Percentiles rank a stretch among this genome's conserved stretches.
Conservation (phyloP, 2,888 invertebrate species). For the Mystacides longicornis region DNA sequence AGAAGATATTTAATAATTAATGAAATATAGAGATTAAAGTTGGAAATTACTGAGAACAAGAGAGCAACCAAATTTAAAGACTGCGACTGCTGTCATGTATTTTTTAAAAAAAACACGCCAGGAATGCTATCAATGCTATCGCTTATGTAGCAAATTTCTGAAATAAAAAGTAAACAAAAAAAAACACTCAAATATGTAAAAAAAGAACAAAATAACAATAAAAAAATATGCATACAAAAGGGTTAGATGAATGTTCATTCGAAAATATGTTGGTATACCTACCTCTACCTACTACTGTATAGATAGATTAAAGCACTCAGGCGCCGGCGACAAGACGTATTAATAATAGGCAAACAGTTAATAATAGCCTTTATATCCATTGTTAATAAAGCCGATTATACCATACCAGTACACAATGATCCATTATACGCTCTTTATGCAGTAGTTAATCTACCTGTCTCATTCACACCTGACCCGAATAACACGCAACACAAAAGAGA, state of each 20-base stretch:
- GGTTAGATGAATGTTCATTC: slow-evolving; percentile 13
- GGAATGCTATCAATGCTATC: no score
- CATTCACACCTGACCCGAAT: neutral
- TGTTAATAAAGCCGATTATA: slow-evolving; percentile 22
- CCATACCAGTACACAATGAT: neutral
- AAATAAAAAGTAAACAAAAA: neutral
- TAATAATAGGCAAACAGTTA: neutral
- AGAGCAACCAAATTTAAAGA: no score
- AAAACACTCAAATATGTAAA: no score
- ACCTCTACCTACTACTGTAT: no score
- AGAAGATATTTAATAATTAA: no score
- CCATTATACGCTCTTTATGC: neutral
- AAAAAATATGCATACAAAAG: neutral
- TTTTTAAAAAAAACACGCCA: no score
- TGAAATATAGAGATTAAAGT: no score
- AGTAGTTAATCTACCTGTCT: slow-evolving; percentile 1
- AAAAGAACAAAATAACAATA: neutral
- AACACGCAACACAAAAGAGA: neutral
- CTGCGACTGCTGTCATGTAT: no score
- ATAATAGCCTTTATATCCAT: slow-evolving; percentile 20
- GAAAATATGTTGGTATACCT: slow-evolving; percentile 22
- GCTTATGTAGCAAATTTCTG: no score
- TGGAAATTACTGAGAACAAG: no score
- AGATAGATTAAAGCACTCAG: slow-evolving; percentile 15
- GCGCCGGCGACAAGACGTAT: slow-evolving; percentile 14